A percentile compares a stretch with the other conserved stretches of the same genome.
Evolutionary conservation across 2,797 vertebrate species (phyloP).

Genomic region (Xiphorhynchus erythropygius): DNA sequence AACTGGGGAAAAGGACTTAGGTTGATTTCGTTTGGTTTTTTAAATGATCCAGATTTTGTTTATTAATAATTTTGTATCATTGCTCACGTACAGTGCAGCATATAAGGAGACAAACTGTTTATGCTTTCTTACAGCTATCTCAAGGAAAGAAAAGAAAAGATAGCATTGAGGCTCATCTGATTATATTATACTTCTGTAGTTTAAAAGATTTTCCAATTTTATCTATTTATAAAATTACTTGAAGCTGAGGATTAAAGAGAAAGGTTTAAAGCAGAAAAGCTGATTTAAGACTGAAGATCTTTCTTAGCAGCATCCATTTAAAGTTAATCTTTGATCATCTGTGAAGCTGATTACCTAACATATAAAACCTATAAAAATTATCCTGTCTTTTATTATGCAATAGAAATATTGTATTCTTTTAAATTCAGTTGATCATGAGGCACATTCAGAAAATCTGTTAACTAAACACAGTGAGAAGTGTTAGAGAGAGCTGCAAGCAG

Average conservation of each 20-base stretch:
- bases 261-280: constrained; percentile 64
- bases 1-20: not conserved
- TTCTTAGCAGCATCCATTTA: constrained; percentile 67
- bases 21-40: not conserved
- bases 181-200: constrained; percentile 52
- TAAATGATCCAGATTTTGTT: not conserved
- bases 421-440: not conserved
- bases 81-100: not conserved
- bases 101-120: not conserved
- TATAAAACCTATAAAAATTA: constrained; percentile 57
- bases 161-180: constrained; percentile 19
- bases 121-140: not conserved
- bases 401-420: not conserved
- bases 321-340: constrained; percentile 70
- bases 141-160: constrained; percentile 36
- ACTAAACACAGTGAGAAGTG: not conserved
- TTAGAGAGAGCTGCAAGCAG: not conserved
- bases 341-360: constrained; percentile 64
- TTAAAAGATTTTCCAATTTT: constrained; percentile 73
- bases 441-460: not conserved
- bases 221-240: constrained; percentile 75
- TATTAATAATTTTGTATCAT: not conserved
- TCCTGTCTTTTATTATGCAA: constrained; percentile 61
- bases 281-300: constrained; percentile 64
- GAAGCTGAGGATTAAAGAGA: constrained; percentile 61